Evolutionary conservation across 2,888 invertebrate species (phyloP).

Genomic region (Epistrophe eligans): DNA sequence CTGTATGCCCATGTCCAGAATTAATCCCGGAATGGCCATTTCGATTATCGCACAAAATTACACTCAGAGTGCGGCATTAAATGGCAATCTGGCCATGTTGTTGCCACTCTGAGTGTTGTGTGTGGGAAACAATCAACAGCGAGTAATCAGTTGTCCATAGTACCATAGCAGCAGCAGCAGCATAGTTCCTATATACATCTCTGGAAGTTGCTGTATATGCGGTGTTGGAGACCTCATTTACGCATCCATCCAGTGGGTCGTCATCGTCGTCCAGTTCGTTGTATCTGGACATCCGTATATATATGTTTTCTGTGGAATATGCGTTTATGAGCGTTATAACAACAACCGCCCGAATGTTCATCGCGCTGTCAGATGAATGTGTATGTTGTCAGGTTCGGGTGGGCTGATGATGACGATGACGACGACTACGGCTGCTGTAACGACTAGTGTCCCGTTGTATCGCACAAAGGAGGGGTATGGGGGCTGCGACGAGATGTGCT

Average conservation of each 20-base stretch:
- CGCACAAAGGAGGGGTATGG: not conserved
- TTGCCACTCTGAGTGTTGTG: constrained; percentile 70
- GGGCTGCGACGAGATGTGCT: not conserved
- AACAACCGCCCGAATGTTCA: constrained; percentile 63
- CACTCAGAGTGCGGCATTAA: constrained; percentile 69
- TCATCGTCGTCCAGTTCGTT: constrained; percentile 6
- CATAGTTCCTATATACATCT: constrained; percentile 45
- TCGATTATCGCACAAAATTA: constrained; percentile 76
- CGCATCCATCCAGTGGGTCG: constrained; percentile 69
- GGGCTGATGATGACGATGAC: constrained; percentile 65
- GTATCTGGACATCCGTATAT: constrained; percentile 20
- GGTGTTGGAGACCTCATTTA: constrained; percentile 71
- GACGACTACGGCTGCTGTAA: constrained; percentile 49
- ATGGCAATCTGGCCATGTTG: constrained; percentile 73
- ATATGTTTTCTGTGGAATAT: constrained; percentile 65
- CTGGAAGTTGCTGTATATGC: not conserved
- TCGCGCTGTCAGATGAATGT: constrained; percentile 58
- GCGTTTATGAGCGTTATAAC: constrained; percentile 75
- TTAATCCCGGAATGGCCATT: constrained; percentile 75
- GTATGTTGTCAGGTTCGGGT: constrained; percentile 70
- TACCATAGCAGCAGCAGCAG: not conserved
- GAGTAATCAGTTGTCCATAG: constrained; percentile 68
- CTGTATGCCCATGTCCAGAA: constrained; percentile 56
- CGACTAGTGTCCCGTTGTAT: constrained; percentile 47
- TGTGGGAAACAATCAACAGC: constrained; percentile 76